Evolutionary conservation across 2,888 invertebrate species (phyloP), one percentile per base, ranked within the genome.

Genomic region (Apoderus coryli): DNA sequence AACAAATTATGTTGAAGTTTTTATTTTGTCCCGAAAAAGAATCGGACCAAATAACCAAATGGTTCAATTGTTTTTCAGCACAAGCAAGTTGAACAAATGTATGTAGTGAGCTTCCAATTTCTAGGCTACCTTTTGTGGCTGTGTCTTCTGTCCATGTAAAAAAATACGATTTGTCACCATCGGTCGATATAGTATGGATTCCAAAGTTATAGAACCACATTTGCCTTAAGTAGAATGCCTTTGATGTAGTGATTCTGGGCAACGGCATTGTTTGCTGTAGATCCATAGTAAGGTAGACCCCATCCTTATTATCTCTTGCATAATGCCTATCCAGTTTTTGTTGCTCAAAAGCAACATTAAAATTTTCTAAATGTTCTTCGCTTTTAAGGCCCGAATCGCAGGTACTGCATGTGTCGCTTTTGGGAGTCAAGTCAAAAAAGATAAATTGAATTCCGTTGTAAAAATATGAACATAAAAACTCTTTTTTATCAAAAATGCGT

Each of bases 101-200:
- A 3, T n/a, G 10, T 12, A 36, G 14, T 4, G 16, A 36, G 16
- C 32, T 34, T 14, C 15, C 22, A 23, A 29, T 16, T 32, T 32
- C 32, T 7, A 22, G 12, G 15, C 22, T 25, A 10, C 31, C 36
- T 13, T 24, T 23, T 5, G 11, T 14, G 4, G 31, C 29, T 13
- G 29, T 22, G 27, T 41, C 40, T 39, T 50, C 49, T 14, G 43
- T 42, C 50, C 50, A 51, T 7, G 28, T 39, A 15, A 29, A 34
- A 16, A 39, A 40, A 22, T 25, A 29, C 14, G 27, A 10, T 13
- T 31, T 31, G 14, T 24, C 6, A 23, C 15, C 32, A 4, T 16
- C 7, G 3, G 13, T 22, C 9, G 36, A 33, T 5, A 38, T 16
- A 6, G 11, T 22, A 25, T 43, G 42, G 4, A 42, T 38, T 9